Conservation (phyloP, 1,140 invertebrate genomes). For the Planococcus citri region DNA sequence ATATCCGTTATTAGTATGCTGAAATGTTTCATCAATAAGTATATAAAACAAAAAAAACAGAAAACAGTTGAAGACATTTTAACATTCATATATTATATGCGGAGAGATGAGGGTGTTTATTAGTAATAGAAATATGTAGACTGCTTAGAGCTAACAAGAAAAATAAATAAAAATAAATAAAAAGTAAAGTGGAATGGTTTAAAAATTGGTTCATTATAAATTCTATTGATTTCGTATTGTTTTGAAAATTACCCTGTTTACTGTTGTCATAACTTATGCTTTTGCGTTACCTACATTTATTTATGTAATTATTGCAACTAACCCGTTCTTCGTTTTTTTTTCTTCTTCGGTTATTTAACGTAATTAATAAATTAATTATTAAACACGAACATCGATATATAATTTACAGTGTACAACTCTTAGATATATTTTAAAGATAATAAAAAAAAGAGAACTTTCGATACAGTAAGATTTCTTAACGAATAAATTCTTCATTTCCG, state of each 20-base stretch:
- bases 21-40: not conserved
- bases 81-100: not conserved
- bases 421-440: not conserved
- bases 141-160: slow-evolving; percentile 9
- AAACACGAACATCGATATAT: not conserved
- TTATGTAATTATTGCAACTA: not conserved
- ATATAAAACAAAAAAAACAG: not conserved
- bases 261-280: not conserved
- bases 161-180: not conserved
- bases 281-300: not conserved
- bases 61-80: not conserved
- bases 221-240: not conserved
- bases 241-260: slow-evolving; percentile 18
- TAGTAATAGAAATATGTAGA: not conserved
- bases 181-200: not conserved
- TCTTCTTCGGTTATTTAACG: not conserved
- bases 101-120: not conserved
- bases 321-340: not conserved
- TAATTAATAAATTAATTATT: not conserved
- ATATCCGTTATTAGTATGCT: too few relatives aligned
- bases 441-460: not conserved
- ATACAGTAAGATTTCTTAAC: too few relatives aligned
- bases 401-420: not conserved
- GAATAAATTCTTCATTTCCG: too few relatives aligned
- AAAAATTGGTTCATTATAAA: slow-evolving; percentile 6